Percentiles rank a stretch among this genome's conserved stretches.
These are phyloP conservation scores for Leptopilina drosophilae DNA, from an alignment of 2,888 invertebrate genomes.

Conservation along the genomic window DNA sequence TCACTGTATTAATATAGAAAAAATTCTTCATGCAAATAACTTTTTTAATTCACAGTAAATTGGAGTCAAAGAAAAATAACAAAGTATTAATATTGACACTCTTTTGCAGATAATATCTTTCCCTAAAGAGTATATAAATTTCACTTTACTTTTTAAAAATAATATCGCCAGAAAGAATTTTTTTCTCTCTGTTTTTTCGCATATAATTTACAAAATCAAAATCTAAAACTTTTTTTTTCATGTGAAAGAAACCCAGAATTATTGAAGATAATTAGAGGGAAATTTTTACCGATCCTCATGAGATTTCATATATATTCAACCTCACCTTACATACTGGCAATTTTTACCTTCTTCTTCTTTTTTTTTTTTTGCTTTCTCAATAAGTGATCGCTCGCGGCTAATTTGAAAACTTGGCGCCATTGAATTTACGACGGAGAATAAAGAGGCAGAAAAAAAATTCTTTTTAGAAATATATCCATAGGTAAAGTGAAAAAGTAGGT, in stretches of 20 bases:
- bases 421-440: constrained; percentile 29
- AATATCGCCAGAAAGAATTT: background rate
- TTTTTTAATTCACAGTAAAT: too few species aligned
- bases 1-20: too few species aligned
- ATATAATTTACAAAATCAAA: background rate
- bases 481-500: background rate
- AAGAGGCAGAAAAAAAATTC: background rate
- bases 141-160: background rate
- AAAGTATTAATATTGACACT: too few species aligned
- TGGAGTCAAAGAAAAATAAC: too few species aligned
- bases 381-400: constrained; percentile 35
- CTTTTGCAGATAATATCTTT: too few species aligned
- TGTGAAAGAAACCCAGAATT: constrained; percentile 20
- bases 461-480: background rate
- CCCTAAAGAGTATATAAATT: too few species aligned
- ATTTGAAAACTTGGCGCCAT: constrained; percentile 32
- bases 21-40: too few species aligned
- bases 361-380: constrained; percentile 10
- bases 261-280: constrained; percentile 38
- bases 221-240: constrained; percentile 8
- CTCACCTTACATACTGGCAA: constrained; percentile 32
- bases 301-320: constrained; percentile 8
- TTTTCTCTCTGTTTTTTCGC: background rate
- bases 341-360: constrained; percentile 17
- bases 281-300: constrained; percentile 37